Evolutionary conservation across 2,113 vertebrate species (phyloP).

Genomic region (Gadus chalcogrammus): DNA sequence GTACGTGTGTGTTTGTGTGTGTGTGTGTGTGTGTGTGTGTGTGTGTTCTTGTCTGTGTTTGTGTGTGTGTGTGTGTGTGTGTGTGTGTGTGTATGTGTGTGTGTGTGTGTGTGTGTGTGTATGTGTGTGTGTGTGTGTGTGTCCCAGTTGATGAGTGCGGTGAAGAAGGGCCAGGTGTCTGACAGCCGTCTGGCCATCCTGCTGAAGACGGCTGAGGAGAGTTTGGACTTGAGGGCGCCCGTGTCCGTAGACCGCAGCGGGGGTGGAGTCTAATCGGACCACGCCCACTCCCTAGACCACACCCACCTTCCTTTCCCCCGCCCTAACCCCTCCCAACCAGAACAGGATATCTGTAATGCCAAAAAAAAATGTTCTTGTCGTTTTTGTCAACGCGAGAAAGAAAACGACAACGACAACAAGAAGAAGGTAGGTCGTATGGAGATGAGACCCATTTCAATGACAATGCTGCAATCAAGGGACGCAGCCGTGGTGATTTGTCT

Average conservation of each 20-base stretch:
- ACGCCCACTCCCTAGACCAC: not conserved
- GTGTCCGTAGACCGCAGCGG: constrained; percentile 93
- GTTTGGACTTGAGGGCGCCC: constrained; percentile 74
- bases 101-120: too few species aligned
- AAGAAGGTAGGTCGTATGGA: too few species aligned
- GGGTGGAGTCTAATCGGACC: constrained; percentile 82
- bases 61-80: constrained; percentile 4
- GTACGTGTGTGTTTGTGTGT: too few species aligned
- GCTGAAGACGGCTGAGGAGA: constrained; percentile 91
- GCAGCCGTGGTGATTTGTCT: constrained; percentile 10
- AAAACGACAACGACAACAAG: not conserved
- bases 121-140: not conserved
- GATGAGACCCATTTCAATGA: too few species aligned
- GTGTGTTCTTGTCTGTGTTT: too few species aligned
- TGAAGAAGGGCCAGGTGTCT: constrained; percentile 92
- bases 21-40: too few species aligned
- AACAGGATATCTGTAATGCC: too few species aligned
- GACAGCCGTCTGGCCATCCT: constrained; percentile 91
- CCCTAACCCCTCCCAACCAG: too few species aligned
- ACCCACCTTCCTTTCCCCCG: not conserved
- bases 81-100: too few species aligned
- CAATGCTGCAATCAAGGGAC: not conserved
- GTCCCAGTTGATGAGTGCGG: constrained; percentile 90
- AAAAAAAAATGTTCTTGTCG: too few species aligned
- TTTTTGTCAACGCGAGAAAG: not conserved